These are phyloP conservation scores for Tetropium fuscum DNA, from an alignment of 2,888 invertebrate genomes.

Conservation along the genomic window DNA sequence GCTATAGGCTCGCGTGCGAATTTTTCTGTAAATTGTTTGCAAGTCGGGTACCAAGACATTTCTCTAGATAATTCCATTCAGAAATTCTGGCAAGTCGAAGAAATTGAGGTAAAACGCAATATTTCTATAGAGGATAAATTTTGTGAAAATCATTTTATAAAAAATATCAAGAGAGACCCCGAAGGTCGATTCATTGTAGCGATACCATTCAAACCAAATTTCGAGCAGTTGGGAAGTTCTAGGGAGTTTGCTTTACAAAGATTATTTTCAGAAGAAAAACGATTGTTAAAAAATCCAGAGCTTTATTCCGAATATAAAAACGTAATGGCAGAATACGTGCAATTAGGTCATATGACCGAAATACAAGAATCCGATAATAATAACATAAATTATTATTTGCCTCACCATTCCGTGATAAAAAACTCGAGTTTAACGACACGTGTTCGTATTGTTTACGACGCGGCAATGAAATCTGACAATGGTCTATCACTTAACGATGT, in stretches of 20 bases:
- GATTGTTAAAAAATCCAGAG: conserved; percentile 28
- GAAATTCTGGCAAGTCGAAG: conserved; percentile 30
- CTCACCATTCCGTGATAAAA: conserved; percentile 38
- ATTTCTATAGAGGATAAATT: conserved; percentile 10
- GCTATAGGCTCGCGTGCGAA: neutral
- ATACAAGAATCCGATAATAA: conserved; percentile 8
- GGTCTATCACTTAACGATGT: conserved; percentile 33
- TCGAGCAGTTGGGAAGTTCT: conserved; percentile 28
- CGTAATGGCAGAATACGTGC: conserved; percentile 39
- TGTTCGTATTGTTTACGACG: conserved; percentile 39
- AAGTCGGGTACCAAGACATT: neutral
- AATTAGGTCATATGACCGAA: conserved; percentile 35
- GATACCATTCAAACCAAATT: conserved; percentile 29
- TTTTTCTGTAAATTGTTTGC: conserved; percentile 1
- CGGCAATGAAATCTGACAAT: conserved; percentile 19
- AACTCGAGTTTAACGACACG: conserved; percentile 33
- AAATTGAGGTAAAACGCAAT: neutral
- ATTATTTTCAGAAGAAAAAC: conserved; percentile 33
- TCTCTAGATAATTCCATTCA: conserved; percentile 7
- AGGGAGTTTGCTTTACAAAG: conserved; percentile 15
- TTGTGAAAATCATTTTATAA: conserved; percentile 24
- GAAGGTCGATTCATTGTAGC: conserved; percentile 33
- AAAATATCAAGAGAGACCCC: conserved; percentile 4
- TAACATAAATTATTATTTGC: conserved; percentile 25
- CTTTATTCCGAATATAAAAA: conserved; percentile 28